Conservation (phyloP, 2,888 invertebrate genomes). For the Eupithecia tripunctaria region DNA sequence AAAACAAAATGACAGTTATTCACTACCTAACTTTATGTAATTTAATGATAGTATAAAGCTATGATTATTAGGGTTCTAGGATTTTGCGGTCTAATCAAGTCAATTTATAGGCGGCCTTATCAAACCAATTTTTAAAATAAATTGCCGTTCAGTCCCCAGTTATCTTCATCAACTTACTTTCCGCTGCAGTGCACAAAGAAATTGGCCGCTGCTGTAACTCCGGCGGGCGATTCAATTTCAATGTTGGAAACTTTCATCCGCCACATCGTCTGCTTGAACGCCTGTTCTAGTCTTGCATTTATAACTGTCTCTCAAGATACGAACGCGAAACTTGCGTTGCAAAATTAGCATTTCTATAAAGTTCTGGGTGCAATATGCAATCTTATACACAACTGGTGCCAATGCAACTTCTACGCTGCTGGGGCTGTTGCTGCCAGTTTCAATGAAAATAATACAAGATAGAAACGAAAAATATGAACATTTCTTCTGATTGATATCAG, state of each 20-base stretch:
- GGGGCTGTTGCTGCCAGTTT: neutral
- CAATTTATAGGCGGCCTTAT: conserved; percentile 27
- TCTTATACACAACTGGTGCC: conserved; percentile 20
- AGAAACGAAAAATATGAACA: conserved; percentile 28
- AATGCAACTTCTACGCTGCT: conserved; percentile 7
- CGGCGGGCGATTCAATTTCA: conserved; percentile 41
- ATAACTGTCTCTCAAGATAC: conserved; percentile 37
- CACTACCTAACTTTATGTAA: neutral
- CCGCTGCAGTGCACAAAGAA: conserved; percentile 42
- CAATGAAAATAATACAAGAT: neutral
- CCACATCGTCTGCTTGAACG: conserved; percentile 37
- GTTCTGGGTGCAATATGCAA: conserved; percentile 31
- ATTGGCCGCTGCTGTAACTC: conserved; percentile 41
- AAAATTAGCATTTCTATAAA: conserved; percentile 42
- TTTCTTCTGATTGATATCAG: conserved; percentile 32
- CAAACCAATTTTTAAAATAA: conserved; percentile 37
- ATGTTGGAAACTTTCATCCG: conserved; percentile 39
- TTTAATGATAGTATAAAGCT: neutral
- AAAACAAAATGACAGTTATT: neutral
- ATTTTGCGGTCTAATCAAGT: conserved; percentile 12
- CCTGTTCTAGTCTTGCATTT: conserved; percentile 33
- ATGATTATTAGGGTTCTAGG: neutral
- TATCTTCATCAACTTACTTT: conserved; percentile 41
- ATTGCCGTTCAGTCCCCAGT: conserved; percentile 27
- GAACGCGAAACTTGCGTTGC: conserved; percentile 39